A percentile compares a stretch with the other conserved stretches of the same genome.
These are phyloP conservation scores for Neotoma lepida DNA, from an alignment of 2,113 vertebrate genomes.

Conservation along the genomic window DNA sequence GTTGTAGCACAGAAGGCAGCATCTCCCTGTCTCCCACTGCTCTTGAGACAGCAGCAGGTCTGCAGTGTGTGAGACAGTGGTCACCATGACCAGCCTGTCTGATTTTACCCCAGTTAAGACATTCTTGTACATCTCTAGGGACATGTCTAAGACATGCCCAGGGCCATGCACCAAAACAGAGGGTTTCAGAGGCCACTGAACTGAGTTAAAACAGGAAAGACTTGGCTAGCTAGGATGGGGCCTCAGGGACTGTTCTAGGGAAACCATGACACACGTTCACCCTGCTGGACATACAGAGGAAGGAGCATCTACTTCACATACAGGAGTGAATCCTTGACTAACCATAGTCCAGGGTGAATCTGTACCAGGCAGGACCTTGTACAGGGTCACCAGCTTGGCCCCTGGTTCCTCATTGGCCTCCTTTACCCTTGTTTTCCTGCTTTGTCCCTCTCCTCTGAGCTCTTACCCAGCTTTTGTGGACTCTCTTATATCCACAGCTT, in stretches of 20 bases:
- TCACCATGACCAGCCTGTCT: neutral
- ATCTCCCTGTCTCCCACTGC: neutral
- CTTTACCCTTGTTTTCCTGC: too few relatives aligned
- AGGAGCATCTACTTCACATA: neutral
- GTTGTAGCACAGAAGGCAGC: neutral
- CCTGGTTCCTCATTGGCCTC: neutral
- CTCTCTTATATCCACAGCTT: too few relatives aligned
- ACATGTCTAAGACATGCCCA: too few relatives aligned
- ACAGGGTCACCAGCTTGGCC: too few relatives aligned
- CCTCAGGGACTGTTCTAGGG: neutral
- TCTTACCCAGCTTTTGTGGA: neutral
- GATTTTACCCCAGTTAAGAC: neutral
- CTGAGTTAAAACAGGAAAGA: neutral
- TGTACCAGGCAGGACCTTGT: neutral
- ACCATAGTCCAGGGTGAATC: neutral
- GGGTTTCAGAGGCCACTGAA: neutral
- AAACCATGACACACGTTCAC: neutral
- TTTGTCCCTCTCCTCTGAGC: too few relatives aligned
- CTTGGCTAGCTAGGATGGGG: neutral
- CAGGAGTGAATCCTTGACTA: neutral
- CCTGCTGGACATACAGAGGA: neutral
- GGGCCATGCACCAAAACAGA: neutral
- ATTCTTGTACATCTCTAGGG: too few relatives aligned
- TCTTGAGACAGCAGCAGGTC: neutral
- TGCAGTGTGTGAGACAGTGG: neutral